phyloP scores from a whole-genome alignment of 2,113 vertebrate genomes.

The Protobothrops flavoviridis region DNA sequence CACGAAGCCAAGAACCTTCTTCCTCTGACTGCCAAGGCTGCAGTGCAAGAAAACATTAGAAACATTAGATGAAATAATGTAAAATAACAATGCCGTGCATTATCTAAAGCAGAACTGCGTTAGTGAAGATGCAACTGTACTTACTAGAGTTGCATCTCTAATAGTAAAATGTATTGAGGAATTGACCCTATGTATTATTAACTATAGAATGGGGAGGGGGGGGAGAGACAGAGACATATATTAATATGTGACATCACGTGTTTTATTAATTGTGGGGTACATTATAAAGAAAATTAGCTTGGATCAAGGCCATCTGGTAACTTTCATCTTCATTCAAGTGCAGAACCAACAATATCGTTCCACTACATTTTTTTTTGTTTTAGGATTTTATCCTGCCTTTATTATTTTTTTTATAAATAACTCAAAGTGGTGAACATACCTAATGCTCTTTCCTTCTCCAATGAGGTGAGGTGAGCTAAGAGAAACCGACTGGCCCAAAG shows the following conservation, averaged over 20 bases:
- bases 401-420: not conserved
- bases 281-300: not conserved
- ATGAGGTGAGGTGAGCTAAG: not conserved
- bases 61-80: not conserved
- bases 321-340: not conserved
- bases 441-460: not conserved
- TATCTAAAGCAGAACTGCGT: not conserved
- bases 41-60: slow-evolving; percentile 18
- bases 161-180: not conserved
- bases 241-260: not conserved
- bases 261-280: not conserved
- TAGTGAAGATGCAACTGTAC: not conserved
- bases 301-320: not conserved
- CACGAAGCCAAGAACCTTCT: slow-evolving; percentile 96
- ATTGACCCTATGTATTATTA: not conserved
- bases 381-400: not conserved
- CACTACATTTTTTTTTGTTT: not conserved
- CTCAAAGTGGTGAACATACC: not conserved
- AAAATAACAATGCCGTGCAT: not conserved
- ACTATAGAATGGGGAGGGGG: not conserved
- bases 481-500: not conserved
- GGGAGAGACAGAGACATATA: not conserved
- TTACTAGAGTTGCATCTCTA: not conserved
- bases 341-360: not conserved
- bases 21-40: slow-evolving; percentile 99